Evolutionary conservation across 1,140 invertebrate species (phyloP).

Genomic region (Drosophila sp.): DNA sequence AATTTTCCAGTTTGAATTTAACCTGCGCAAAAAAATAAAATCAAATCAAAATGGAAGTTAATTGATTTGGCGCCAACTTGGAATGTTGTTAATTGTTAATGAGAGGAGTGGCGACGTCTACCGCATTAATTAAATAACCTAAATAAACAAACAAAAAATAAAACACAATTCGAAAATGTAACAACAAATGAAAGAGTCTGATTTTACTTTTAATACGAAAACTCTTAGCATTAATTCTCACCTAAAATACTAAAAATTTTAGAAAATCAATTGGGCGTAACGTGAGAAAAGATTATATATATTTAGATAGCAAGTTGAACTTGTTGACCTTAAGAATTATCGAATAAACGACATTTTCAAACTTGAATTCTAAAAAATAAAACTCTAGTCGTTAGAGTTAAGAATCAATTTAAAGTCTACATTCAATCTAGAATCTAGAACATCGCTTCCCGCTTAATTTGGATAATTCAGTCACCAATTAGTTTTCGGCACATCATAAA

Average conservation of each 20-base stretch:
- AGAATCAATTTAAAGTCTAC: too few species aligned
- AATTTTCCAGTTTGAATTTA: constrained; percentile 65
- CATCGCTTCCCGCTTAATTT: constrained; percentile 3
- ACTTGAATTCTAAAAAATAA: background rate
- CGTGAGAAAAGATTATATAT: constrained; percentile 49
- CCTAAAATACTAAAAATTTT: constrained; percentile 33
- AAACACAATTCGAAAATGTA: constrained; percentile 36
- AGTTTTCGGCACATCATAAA: constrained; percentile 69
- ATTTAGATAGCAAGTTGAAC: background rate
- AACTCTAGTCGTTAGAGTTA: too few species aligned
- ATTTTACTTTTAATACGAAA: constrained; percentile 17
- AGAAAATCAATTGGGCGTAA: constrained; percentile 54
- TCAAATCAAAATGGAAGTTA: constrained; percentile 61
- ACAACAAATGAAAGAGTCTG: constrained; percentile 37
- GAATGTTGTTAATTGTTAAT: constrained; percentile 75
- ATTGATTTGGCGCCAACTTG: constrained; percentile 70
- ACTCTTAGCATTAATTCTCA: constrained; percentile 37
- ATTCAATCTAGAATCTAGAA: constrained; percentile 1
- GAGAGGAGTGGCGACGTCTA: constrained; percentile 56
- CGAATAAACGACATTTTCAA: background rate
- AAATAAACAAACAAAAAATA: constrained; percentile 61
- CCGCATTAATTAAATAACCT: constrained; percentile 73
- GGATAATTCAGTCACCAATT: constrained; percentile 45
- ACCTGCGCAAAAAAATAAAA: constrained; percentile 43
- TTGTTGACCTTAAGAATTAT: background rate